Evolutionary conservation across 2,113 vertebrate genomes (phyloP), one percentile per base, ranked within the genome.

Genomic region (Eudyptes chrysolophus): DNA sequence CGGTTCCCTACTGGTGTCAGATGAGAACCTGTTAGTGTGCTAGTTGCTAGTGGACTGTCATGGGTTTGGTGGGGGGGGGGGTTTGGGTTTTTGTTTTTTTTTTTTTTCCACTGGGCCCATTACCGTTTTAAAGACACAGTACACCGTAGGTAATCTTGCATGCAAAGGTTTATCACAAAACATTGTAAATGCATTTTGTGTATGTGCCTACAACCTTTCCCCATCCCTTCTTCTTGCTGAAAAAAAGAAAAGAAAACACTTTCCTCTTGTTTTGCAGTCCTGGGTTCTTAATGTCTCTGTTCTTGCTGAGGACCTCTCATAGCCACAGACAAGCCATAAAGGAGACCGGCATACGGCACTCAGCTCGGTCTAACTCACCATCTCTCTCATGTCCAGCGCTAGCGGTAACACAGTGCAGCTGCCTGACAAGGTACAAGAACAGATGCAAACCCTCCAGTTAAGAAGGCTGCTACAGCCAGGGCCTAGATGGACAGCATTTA

Each of bases 1-100:
- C 79, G 96, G 97, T 99, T 99, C 98, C 98, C 98, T 98, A 96
- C 95, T 98, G 98, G 98, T 98, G 98, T 99, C 99, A 98, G 98
- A 98, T 98, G 98, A 99, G 99, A 99, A 99, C 98, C 98, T 98
- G 99, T 98, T 98, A 99, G 99, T 97, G 98, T 98, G 98, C 97
- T 96, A 97, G 98, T 98, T 98, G 98, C 98, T 98, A 97, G 98
- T 98, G 95, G 96, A 98, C 98, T 98, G 98, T 98, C 98, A 97
- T 95, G 87, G 77, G 70, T 91, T 88, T 77, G 52, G 69, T 25
- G 0, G 7, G 42, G 13, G 69, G 32, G 0, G 7, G 40, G 40
- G 11, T 40, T 40, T 36, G 36, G 36, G 36, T 42, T 52, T 42
- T 66, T 88, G 9, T 40, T 26, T 38, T 42, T 1, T 13, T 29